Evolutionary conservation across 1,140 invertebrate genomes (phyloP).

Genomic region (Trichonephila clavipes): DNA sequence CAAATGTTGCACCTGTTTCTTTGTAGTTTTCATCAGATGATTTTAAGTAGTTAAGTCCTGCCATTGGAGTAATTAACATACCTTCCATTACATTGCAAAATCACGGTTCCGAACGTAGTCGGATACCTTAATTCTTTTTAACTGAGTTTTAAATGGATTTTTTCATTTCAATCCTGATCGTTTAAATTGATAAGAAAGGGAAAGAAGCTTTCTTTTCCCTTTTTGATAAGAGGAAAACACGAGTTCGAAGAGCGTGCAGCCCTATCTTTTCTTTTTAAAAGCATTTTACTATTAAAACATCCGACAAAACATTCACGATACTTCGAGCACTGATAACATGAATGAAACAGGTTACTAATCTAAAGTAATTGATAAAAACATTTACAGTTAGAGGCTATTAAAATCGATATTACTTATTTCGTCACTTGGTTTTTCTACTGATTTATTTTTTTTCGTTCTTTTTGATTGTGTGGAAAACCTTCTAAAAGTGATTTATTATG

Average conservation of each 20-base stretch:
- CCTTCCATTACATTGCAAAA: too few relatives aligned
- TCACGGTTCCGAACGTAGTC: too few relatives aligned
- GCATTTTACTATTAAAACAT: conserved; percentile 17
- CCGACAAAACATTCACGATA: conserved; percentile 19
- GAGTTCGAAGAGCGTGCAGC: not conserved
- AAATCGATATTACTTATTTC: not conserved
- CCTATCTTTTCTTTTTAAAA: not conserved
- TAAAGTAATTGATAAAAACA: conserved; percentile 22
- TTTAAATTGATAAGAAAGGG: not conserved
- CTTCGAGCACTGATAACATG: conserved; percentile 44
- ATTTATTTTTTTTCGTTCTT: not conserved
- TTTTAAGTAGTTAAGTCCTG: too few relatives aligned
- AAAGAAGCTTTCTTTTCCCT: not conserved
- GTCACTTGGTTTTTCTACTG: not conserved
- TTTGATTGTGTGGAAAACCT: not conserved
- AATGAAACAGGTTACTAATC: conserved; percentile 33
- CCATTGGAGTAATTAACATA: too few relatives aligned
- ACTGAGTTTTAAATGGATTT: not conserved
- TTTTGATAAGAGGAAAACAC: not conserved
- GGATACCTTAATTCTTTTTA: too few relatives aligned
- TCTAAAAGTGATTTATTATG: not conserved
- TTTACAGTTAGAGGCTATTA: not conserved
- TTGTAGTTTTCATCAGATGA: too few relatives aligned
- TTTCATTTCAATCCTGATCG: not conserved
- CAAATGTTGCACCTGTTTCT: too few relatives aligned